Evolutionary conservation across 2,888 invertebrate species (phyloP).

Genomic region (Dinocampus coccinellae): DNA sequence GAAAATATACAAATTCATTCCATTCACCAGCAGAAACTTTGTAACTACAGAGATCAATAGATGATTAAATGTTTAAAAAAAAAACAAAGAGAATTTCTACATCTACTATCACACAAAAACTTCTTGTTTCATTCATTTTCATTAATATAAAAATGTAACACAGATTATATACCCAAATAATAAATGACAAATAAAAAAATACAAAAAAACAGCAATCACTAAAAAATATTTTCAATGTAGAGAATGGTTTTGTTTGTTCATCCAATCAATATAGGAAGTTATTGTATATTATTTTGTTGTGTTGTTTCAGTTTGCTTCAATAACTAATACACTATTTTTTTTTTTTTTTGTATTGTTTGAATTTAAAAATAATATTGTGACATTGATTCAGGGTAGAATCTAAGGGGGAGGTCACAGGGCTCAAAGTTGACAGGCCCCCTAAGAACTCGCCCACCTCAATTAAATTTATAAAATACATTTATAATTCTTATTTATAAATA

Average conservation of each 20-base stretch:
- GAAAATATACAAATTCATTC: neutral
- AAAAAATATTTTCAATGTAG: too few relatives aligned
- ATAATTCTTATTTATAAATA: neutral
- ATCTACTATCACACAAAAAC: constrained; percentile 32
- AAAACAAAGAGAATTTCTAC: neutral
- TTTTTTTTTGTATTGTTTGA: too few relatives aligned
- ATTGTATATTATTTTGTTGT: too few relatives aligned
- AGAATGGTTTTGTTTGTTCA: too few relatives aligned
- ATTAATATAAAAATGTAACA: neutral
- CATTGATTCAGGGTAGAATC: constrained; percentile 47
- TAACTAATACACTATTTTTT: too few relatives aligned
- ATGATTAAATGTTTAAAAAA: constrained; percentile 12
- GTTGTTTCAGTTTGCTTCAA: too few relatives aligned
- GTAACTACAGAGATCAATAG: constrained; percentile 9
- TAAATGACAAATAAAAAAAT: too few relatives aligned
- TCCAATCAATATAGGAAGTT: too few relatives aligned
- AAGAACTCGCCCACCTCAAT: constrained; percentile 48
- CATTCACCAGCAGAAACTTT: neutral
- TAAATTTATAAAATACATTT: neutral
- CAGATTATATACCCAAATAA: neutral
- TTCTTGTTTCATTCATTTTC: constrained; percentile 10
- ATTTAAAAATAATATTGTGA: constrained; percentile 6
- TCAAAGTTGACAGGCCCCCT: constrained; percentile 58
- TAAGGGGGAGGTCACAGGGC: constrained; percentile 61
- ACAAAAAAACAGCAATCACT: too few relatives aligned